Evolutionary conservation across 2,888 invertebrate species (phyloP).

Genomic region (Artemia sp.): DNA sequence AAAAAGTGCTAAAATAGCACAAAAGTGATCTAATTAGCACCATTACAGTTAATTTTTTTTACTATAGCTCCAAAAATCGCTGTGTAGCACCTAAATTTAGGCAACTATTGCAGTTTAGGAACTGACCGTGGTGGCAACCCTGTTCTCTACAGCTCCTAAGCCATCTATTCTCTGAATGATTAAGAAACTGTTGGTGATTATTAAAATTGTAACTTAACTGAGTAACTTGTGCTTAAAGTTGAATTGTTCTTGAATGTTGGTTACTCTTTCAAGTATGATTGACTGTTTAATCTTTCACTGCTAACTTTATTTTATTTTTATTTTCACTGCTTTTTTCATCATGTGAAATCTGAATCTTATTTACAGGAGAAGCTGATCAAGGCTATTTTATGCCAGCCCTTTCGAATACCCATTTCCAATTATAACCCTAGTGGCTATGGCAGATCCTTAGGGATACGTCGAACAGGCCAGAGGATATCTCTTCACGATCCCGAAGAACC

Average conservation of each 20-base stretch:
- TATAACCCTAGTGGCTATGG: constrained; percentile 54
- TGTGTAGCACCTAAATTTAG: too few species aligned
- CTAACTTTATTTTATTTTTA: not conserved
- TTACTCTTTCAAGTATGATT: not conserved
- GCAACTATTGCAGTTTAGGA: too few species aligned
- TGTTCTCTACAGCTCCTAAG: too few species aligned
- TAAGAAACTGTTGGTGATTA: not conserved
- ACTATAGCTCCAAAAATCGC: too few species aligned
- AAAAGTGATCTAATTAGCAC: too few species aligned
- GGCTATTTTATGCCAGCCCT: constrained; percentile 60
- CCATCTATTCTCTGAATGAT: too few species aligned
- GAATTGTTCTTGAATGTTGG: not conserved
- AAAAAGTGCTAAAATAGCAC: too few species aligned
- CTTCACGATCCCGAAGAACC: constrained; percentile 82
- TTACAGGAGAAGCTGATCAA: constrained; percentile 59
- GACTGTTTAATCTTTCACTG: not conserved
- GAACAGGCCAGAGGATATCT: constrained; percentile 45
- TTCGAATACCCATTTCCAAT: constrained; percentile 79
- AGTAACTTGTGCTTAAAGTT: not conserved
- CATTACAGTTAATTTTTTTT: too few species aligned
- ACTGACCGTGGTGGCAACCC: too few species aligned
- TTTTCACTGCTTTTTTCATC: too few species aligned
- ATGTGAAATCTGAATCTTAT: constrained; percentile 6
- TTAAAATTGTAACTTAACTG: not conserved
- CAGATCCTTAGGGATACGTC: constrained; percentile 59